Evolutionary conservation across 2,113 vertebrate genomes (phyloP).

Genomic region (Sander lucioperca): DNA sequence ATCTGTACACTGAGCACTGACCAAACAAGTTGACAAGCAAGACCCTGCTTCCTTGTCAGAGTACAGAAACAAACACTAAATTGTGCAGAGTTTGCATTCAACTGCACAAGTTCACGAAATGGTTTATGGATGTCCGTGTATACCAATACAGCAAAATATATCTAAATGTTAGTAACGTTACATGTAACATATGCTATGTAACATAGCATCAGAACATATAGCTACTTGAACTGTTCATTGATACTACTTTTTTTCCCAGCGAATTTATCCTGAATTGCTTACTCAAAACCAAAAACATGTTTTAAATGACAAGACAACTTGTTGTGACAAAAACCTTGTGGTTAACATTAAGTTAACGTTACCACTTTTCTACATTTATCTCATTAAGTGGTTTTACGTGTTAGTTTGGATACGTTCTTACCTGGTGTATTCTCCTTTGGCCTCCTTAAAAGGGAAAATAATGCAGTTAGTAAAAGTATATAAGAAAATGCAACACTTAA

Average conservation of each 20-base stretch:
- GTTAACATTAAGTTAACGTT: not conserved
- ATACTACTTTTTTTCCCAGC: not conserved
- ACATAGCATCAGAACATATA: not conserved
- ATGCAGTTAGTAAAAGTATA: slow-evolving; percentile 37
- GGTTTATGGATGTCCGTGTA: not conserved
- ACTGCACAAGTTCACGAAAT: not conserved
- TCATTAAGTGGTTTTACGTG: not conserved
- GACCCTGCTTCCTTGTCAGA: slow-evolving; percentile 28
- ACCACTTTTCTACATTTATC: not conserved
- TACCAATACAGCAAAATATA: not conserved
- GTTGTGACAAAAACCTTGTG: not conserved
- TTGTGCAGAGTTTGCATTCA: slow-evolving; percentile 3
- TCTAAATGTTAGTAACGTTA: not conserved
- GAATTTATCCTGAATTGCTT: not conserved
- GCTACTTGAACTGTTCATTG: not conserved
- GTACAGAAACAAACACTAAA: slow-evolving; percentile 3
- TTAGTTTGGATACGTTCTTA: slow-evolving; percentile 78
- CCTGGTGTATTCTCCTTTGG: slow-evolving; percentile 95
- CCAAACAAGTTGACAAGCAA: slow-evolving; percentile 49
- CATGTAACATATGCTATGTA: no score
- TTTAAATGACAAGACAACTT: not conserved
- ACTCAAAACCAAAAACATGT: not conserved
- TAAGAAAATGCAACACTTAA: not conserved
- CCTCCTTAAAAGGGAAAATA: slow-evolving; percentile 88
- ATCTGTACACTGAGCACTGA: slow-evolving; percentile 52